These are phyloP conservation scores for Ceryle rudis DNA, from an alignment of 2,797 vertebrate genomes.

Conservation along the genomic window DNA sequence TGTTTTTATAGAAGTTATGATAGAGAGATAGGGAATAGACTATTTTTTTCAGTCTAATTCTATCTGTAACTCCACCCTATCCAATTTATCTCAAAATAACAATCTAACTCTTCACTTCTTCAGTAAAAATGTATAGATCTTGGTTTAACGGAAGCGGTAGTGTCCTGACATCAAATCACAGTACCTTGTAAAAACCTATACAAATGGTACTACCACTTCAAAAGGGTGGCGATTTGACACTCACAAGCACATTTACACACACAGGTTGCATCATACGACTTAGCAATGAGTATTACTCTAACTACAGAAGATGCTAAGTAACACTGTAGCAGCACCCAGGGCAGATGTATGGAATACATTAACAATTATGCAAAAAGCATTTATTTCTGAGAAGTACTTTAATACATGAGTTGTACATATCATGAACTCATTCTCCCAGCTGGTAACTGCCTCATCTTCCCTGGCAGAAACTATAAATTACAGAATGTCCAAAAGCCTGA, in stretches of 20 bases:
- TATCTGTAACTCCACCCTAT: neutral
- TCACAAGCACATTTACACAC: too few species aligned
- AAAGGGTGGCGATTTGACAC: neutral
- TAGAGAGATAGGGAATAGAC: neutral
- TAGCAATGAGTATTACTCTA: neutral
- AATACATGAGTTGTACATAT: slow-evolving; percentile 53
- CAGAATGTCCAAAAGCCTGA: slow-evolving; percentile 2
- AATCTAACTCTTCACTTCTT: neutral
- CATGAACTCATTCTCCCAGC: slow-evolving; percentile 31
- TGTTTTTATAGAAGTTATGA: neutral
- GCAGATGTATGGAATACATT: neutral
- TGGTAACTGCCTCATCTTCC: slow-evolving; percentile 41
- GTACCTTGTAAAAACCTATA: too few species aligned
- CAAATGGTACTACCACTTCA: neutral
- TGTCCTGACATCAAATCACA: neutral
- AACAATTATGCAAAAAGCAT: slow-evolving; percentile 41
- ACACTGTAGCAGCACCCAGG: neutral
- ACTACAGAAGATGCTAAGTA: neutral
- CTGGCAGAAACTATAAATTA: slow-evolving; percentile 13
- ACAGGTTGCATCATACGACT: neutral
- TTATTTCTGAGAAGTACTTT: slow-evolving; percentile 67
- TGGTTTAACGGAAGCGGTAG: neutral
- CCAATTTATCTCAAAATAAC: neutral
- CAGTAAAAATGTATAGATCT: neutral
- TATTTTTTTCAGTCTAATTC: neutral